These are phyloP conservation scores for Toxotes chatareus DNA, from an alignment of 2,113 vertebrate genomes.

Conservation along the genomic window DNA sequence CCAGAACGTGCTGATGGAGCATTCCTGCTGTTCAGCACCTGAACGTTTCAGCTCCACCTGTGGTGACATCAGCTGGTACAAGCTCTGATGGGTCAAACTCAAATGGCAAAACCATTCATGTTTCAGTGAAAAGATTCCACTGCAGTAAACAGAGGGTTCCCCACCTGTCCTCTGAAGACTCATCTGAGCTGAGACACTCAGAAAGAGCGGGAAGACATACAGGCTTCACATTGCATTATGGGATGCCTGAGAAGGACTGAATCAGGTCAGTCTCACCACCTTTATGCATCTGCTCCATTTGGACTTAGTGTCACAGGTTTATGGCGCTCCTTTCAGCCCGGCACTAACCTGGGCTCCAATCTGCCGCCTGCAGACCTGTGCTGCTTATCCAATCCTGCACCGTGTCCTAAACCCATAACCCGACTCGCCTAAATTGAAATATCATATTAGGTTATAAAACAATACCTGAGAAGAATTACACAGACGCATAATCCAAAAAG, in stretches of 20 bases:
- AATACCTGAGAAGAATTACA: slow-evolving; percentile 82
- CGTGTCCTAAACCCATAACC: slow-evolving; percentile 70
- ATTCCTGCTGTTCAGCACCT: too few species aligned
- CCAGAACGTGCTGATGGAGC: too few species aligned
- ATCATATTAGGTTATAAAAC: slow-evolving; percentile 82
- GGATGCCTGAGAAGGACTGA: slow-evolving; percentile 30
- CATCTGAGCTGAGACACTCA: too few species aligned
- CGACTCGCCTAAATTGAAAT: slow-evolving; percentile 78
- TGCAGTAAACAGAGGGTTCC: too few species aligned
- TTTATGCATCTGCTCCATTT: slow-evolving; percentile 54
- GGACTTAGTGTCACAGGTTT: slow-evolving; percentile 65
- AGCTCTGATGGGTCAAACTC: too few species aligned
- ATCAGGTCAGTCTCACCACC: slow-evolving; percentile 54
- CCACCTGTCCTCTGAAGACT: too few species aligned
- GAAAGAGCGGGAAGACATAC: background rate
- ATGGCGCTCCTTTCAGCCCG: slow-evolving; percentile 57
- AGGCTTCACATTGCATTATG: slow-evolving; percentile 11
- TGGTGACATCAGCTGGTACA: too few species aligned
- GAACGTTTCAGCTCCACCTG: too few species aligned
- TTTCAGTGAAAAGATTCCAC: too few species aligned
- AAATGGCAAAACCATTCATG: too few species aligned
- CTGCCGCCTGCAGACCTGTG: slow-evolving; percentile 63
- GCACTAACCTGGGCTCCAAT: slow-evolving; percentile 61
- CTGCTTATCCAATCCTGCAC: slow-evolving; percentile 68
- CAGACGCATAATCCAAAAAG: slow-evolving; percentile 80